A percentile compares a stretch with the other conserved stretches of the same genome.
Conservation (phyloP, 1,140 invertebrate species). For the Stenopsyche tienmushanensis region DNA sequence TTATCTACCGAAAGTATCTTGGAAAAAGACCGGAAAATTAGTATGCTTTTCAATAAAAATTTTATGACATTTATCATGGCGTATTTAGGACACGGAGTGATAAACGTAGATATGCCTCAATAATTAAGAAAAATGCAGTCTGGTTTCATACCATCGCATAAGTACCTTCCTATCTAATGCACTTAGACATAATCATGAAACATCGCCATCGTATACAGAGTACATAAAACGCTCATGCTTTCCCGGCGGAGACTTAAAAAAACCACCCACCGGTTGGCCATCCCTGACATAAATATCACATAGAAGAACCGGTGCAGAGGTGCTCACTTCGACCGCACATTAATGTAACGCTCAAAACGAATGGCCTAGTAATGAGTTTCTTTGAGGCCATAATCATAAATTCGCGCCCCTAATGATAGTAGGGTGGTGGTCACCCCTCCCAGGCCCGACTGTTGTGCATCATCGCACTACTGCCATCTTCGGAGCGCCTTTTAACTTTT, state of each 20-base stretch:
- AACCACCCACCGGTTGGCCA: neutral
- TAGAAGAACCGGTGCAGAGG: neutral
- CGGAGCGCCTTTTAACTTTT: neutral
- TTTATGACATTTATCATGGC: too few relatives aligned
- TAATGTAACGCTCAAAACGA: slow-evolving; percentile 18
- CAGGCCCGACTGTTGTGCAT: too few relatives aligned
- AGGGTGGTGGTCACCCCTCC: too few relatives aligned
- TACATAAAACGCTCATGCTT: too few relatives aligned
- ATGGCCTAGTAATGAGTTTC: slow-evolving; percentile 39
- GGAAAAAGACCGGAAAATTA: too few relatives aligned
- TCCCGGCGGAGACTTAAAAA: neutral
- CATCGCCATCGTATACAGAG: too few relatives aligned
- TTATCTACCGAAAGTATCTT: too few relatives aligned
- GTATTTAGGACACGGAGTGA: too few relatives aligned
- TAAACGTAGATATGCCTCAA: too few relatives aligned
- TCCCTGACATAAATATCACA: too few relatives aligned
- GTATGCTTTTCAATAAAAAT: too few relatives aligned
- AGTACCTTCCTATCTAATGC: neutral
- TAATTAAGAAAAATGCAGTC: too few relatives aligned
- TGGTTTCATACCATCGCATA: neutral
- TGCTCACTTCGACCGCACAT: slow-evolving; percentile 14
- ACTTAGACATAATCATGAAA: neutral
- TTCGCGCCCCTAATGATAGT: slow-evolving; percentile 37
- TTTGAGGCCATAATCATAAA: slow-evolving; percentile 38
- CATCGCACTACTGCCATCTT: slow-evolving; percentile 6